Evolutionary conservation across 2,888 invertebrate species (phyloP).

Genomic region (Laspeyria flexula): DNA sequence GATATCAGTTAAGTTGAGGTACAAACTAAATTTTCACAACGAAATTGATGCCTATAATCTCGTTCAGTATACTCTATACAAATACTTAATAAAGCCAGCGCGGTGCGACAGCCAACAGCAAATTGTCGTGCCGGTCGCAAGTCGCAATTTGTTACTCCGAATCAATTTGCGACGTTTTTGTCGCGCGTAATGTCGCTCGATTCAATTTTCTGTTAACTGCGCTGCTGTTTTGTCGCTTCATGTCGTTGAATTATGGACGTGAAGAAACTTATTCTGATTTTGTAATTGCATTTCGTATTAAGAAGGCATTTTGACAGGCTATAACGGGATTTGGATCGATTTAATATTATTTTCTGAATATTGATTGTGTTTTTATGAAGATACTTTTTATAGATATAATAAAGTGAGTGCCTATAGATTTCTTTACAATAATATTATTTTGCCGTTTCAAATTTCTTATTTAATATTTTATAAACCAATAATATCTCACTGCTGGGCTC

Average conservation of each 20-base stretch:
- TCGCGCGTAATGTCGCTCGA: conserved; percentile 70
- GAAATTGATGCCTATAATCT: neutral
- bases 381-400: too few species aligned
- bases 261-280: conserved; percentile 47
- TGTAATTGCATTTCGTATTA: conserved; percentile 42
- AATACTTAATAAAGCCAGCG: conserved; percentile 42
- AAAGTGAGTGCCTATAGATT: too few species aligned
- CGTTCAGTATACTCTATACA: conserved; percentile 7
- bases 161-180: conserved; percentile 82
- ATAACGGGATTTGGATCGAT: conserved; percentile 13
- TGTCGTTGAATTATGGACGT: conserved; percentile 36
- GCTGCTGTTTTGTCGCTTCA: conserved; percentile 39
- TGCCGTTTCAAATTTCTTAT: too few species aligned
- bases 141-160: conserved; percentile 79
- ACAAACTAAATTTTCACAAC: too few species aligned
- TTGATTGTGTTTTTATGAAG: neutral
- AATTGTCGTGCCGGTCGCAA: conserved; percentile 46
- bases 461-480: too few species aligned
- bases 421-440: too few species aligned
- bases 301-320: conserved; percentile 15
- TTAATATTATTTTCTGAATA: neutral
- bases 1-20: too few species aligned
- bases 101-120: conserved; percentile 42
- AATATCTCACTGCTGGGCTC: too few species aligned
- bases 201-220: conserved; percentile 63